Percentiles rank a stretch among this genome's conserved stretches.
Evolutionary conservation across 2,797 vertebrate species (phyloP).

Genomic region (Phrynocephalus vlangalii): DNA sequence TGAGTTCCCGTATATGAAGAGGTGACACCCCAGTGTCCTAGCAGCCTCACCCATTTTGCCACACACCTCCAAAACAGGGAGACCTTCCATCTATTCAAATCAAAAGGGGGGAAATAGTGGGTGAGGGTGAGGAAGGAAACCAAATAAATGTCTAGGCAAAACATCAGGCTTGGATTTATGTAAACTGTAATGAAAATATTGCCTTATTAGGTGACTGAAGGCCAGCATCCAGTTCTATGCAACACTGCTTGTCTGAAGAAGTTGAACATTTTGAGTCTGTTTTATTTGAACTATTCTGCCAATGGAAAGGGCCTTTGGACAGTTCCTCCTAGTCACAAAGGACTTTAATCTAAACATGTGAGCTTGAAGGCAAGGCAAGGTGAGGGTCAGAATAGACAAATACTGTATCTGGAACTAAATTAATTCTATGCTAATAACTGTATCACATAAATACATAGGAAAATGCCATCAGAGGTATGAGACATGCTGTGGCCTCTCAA

Average conservation of each 20-base stretch:
- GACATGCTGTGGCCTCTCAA: background rate
- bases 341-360: constrained; percentile 40
- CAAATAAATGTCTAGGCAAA: constrained; percentile 28
- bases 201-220: constrained; percentile 71
- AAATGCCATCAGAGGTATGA: constrained; percentile 43
- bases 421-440: background rate
- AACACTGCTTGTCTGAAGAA: constrained; percentile 56
- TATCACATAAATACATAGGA: background rate
- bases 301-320: constrained; percentile 30
- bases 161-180: constrained; percentile 48
- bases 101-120: background rate
- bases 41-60: background rate
- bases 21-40: constrained; percentile 34
- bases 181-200: constrained; percentile 30
- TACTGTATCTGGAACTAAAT: constrained; percentile 53
- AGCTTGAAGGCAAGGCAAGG: background rate
- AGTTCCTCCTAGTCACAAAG: constrained; percentile 54
- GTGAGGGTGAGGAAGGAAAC: constrained; percentile 43
- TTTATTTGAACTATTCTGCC: constrained; percentile 54
- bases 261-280: constrained; percentile 72
- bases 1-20: background rate
- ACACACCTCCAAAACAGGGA: background rate
- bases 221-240: constrained; percentile 41
- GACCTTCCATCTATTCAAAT: background rate
- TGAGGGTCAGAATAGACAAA: constrained; percentile 42